phyloP scores from a whole-genome alignment of 2,113 vertebrate species.

The Cryptomyrus ogoouensis region DNA sequence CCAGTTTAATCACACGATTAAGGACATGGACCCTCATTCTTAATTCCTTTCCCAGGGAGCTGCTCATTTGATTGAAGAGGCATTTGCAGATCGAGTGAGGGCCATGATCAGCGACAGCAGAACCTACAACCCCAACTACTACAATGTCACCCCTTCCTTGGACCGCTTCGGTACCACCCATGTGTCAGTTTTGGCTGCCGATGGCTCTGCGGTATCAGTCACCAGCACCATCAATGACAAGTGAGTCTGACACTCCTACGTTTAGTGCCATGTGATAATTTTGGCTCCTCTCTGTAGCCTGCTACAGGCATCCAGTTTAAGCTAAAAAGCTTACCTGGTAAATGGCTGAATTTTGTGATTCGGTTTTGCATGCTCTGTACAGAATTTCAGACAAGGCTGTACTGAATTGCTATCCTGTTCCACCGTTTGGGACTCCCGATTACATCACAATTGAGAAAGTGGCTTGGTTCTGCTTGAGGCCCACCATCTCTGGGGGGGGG shows the following conservation, averaged over 20 bases:
- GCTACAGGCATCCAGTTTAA: background rate
- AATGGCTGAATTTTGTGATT: background rate
- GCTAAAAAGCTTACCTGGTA: background rate
- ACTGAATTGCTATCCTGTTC: background rate
- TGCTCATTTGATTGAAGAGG: slow-evolving; percentile 45
- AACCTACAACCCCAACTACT: slow-evolving; percentile 33
- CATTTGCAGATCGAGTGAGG: slow-evolving; percentile 50
- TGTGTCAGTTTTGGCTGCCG: slow-evolving; percentile 65
- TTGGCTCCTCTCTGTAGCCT: background rate
- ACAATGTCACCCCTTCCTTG: slow-evolving; percentile 32
- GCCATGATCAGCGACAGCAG: slow-evolving; percentile 35
- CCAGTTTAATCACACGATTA: background rate
- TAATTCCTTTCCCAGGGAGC: slow-evolving; percentile 24
- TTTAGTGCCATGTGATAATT: background rate
- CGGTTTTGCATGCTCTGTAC: background rate
- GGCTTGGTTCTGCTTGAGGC: background rate
- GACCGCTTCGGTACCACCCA: slow-evolving; percentile 61
- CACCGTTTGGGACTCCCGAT: background rate
- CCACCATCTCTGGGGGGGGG: background rate
- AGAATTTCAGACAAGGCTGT: background rate
- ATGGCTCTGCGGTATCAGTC: slow-evolving; percentile 74
- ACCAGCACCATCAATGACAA: slow-evolving; percentile 83
- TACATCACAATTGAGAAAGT: background rate
- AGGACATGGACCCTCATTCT: background rate
- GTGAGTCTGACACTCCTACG: slow-evolving; percentile 51